Evolutionary conservation across 2,888 invertebrate species (phyloP).

Genomic region (Galerucella nymphaeae): DNA sequence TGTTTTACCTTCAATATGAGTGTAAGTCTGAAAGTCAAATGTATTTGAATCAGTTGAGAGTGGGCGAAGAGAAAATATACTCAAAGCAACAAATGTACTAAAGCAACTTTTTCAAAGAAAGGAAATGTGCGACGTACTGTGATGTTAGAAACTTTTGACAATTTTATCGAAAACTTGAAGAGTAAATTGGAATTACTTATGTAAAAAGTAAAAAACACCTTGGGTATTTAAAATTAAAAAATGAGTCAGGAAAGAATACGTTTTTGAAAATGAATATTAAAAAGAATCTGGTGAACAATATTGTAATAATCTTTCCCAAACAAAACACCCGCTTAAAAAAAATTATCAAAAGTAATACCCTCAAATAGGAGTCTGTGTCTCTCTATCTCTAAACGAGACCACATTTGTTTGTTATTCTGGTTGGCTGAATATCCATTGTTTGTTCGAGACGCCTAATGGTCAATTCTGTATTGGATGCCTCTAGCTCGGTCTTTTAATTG

Average conservation of each 20-base stretch:
- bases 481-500: slow-evolving; percentile 18
- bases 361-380: background rate
- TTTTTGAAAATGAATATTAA: no score
- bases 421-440: slow-evolving; percentile 22
- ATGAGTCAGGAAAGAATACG: no score
- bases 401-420: background rate
- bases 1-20: background rate
- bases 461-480: slow-evolving; percentile 21
- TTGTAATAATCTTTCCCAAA: background rate
- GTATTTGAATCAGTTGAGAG: background rate
- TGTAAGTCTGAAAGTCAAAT: background rate
- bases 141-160: background rate
- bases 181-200: background rate
- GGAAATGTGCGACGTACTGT: background rate
- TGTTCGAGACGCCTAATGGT: slow-evolving; percentile 22
- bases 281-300: no score
- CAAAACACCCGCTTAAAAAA: background rate
- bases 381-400: background rate
- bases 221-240: no score
- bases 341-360: background rate
- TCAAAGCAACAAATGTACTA: background rate
- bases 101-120: background rate
- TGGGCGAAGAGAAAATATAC: background rate
- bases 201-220: background rate
- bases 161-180: background rate